Evolutionary conservation across 2,888 invertebrate species (phyloP), one percentile per base, ranked within the genome.

Genomic region (Fragum whitleyi): DNA sequence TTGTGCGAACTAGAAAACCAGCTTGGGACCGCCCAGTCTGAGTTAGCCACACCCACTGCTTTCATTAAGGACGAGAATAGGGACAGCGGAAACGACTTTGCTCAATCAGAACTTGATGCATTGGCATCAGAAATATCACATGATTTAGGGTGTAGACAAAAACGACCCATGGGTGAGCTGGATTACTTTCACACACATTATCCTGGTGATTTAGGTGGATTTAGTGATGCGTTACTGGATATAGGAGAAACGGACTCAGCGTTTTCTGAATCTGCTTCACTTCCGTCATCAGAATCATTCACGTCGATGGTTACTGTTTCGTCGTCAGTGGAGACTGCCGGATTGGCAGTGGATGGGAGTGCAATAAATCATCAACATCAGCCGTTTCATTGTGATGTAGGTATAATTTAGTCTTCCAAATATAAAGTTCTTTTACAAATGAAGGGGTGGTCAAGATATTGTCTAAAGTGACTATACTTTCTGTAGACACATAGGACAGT

Each of bases 221-320:
- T 79, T 80, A 81, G 81, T 3, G 87, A 88, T 71, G 82, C 86
- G 32, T 84, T 82, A 74, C 83, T 85, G 55, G 98, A 98, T 92
- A 98, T 98, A 73, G 98, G 98, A 0, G 99, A 99, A 94, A 98
- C 98, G 94, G 99, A 99, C 95, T 98, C 98, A 16, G 99, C 99
- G 21, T 99, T 98, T 94, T 98, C 98, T 91, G 99, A 99, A 94
- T 98, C 98, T 84, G 98, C 98, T 79, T 98, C 98, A 32, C 96
- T 98, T 96, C 95, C 97, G 84, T 97, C 97, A 32, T 97, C 97
- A 88, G 98, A 98, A 94, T 98, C 98, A 55, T 98, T 98, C 62
- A 97, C 98, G 29, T 98, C 98, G 69, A 92, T 93, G 90, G 91
- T 88, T 23, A 93, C 93, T 3, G 91, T 92, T 74, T 91, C 91